Evolutionary conservation across 2,113 vertebrate genomes (phyloP), one percentile per base, ranked within the genome.

Genomic region (Pseudorhombus dupliciocellatus): DNA sequence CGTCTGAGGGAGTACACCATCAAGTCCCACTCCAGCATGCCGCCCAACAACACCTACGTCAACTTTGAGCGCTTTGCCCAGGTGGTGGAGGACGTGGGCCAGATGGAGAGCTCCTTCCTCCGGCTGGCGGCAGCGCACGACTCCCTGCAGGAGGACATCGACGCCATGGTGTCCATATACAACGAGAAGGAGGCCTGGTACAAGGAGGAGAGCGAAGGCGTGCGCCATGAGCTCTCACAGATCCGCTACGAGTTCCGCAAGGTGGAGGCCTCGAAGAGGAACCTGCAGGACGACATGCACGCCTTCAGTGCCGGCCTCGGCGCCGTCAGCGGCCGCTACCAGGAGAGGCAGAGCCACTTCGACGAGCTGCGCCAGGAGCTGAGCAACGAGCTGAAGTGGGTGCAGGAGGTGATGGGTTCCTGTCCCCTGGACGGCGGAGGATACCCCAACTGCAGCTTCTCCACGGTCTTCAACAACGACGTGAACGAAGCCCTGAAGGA

Each of bases 11-110:
- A 98, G 80, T 98, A 99, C 81, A 98, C 97, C 2, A 94, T 98
- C 67, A 97, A 99, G 79, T 97, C 95, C 52, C 96, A 98, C 89
- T 96, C 95, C 0, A 98, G 96, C 92, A 98, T 97, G 95, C 95
- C 95, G 1, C 96, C 95, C 55, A 98, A 98, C 84, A 97, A 97
- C 83, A 97, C 96, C 59, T 99, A 98, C 0, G 79, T 95, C 66
- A 96, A 97, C 90, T 98, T 96, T 0, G 96, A 98, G 88, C 95
- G 94, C 74, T 98, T 98, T 20, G 93, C 96, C 31, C 90, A 12
- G 0, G 84, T 97, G 15, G 89, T 98, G 16, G 96, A 98, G 83
- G 96, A 96, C 28, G 84, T 98, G 5, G 92, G 92, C 0, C 54
- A 28, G 9, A 91, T 89, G 18, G 96, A 96, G 72, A 31, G 81